Conservation (phyloP, 2,113 vertebrate species). For the Tonatia bakeri region DNA sequence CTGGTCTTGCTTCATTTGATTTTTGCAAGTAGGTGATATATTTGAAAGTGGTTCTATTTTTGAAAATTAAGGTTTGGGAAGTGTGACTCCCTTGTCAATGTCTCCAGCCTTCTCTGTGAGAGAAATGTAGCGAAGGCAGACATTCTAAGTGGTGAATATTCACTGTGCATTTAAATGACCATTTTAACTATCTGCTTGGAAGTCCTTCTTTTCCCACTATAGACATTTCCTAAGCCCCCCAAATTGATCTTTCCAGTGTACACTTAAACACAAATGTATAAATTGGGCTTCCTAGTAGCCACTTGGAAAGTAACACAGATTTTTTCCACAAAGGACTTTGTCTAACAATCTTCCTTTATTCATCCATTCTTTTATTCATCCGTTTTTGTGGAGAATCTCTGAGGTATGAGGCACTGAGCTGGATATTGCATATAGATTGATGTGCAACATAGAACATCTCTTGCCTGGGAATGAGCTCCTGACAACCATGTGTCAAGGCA, state of each 20-base stretch:
- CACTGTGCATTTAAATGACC: slow-evolving; percentile 41
- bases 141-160: slow-evolving; percentile 18
- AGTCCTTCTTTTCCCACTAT: background rate
- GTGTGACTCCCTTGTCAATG: background rate
- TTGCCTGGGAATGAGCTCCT: background rate
- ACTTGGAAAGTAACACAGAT: background rate
- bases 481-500: background rate
- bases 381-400: background rate
- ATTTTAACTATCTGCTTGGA: slow-evolving; percentile 37
- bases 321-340: background rate
- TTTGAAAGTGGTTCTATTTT: background rate
- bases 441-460: background rate
- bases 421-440: background rate
- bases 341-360: background rate
- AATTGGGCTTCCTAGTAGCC: background rate
- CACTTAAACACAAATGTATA: background rate
- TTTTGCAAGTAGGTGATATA: background rate
- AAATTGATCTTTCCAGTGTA: background rate
- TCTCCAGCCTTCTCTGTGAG: background rate
- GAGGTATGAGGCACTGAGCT: background rate
- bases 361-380: background rate
- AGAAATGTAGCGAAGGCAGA: background rate
- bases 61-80: slow-evolving; percentile 18
- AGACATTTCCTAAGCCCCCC: background rate
- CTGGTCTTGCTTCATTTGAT: background rate